Conservation (phyloP, 2,797 vertebrate species). For the Mormyrus proboscirostris region DNA sequence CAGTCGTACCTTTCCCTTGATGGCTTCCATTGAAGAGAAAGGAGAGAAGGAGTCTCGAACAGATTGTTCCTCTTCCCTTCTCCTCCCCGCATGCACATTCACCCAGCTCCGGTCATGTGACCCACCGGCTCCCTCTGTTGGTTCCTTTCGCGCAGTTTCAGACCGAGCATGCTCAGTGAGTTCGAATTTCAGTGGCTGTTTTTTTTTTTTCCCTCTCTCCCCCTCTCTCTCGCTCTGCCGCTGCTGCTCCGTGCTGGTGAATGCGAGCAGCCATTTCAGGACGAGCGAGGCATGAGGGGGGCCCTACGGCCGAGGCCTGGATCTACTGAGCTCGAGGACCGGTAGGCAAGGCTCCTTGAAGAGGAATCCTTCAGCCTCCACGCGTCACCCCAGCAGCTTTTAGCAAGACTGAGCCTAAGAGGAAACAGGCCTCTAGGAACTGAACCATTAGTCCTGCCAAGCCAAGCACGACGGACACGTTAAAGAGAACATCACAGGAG, state of each 20-base stretch:
- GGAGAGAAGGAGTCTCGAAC: slow-evolving; percentile 53
- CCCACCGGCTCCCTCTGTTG: slow-evolving; percentile 68
- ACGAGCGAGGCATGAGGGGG: slow-evolving; percentile 1
- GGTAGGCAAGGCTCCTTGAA: background rate
- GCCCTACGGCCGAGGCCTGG: background rate
- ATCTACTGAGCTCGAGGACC: slow-evolving; percentile 4
- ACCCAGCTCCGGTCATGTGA: slow-evolving; percentile 62
- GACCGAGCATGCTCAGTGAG: slow-evolving; percentile 66
- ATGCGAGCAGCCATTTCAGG: slow-evolving; percentile 35
- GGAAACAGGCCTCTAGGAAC: background rate
- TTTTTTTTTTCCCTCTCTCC: slow-evolving; percentile 40
- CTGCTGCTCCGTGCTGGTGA: slow-evolving; percentile 35
- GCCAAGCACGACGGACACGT: slow-evolving; percentile 1
- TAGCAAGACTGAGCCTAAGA: background rate
- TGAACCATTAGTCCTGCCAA: background rate
- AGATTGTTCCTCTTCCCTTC: slow-evolving; percentile 62
- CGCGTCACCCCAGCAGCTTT: background rate
- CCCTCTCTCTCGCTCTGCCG: slow-evolving; percentile 35
- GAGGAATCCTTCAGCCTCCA: background rate
- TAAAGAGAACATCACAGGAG: background rate
- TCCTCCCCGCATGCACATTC: slow-evolving; percentile 63
- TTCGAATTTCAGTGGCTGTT: slow-evolving; percentile 49
- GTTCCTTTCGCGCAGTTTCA: slow-evolving; percentile 57
- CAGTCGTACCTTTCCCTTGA: slow-evolving; percentile 69
- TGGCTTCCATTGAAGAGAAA: slow-evolving; percentile 63